A percentile compares a stretch with the other conserved stretches of the same genome.
These are phyloP conservation scores for Strongylocentrotus purpuratus DNA, from an alignment of 35 echinoderm and acorn worm genomes.

Conservation along the genomic window DNA sequence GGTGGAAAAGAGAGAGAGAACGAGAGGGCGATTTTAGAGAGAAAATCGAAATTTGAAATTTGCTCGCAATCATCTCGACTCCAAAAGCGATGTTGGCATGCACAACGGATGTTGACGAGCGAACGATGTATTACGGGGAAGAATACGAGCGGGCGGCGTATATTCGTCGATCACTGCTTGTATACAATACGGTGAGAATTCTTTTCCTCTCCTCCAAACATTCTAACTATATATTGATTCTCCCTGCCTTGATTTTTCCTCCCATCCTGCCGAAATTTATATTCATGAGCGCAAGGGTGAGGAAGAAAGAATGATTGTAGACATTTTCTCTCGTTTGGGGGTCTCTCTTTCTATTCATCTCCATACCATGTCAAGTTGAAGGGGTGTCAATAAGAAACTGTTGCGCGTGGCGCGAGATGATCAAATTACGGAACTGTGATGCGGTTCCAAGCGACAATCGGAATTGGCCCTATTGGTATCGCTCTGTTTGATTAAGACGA, in stretches of 20 bases:
- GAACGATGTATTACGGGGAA: not conserved
- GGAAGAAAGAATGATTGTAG: not conserved
- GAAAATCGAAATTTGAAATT: constrained; percentile 1
- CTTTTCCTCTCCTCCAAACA: not conserved
- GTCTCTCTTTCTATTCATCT: constrained; percentile 3
- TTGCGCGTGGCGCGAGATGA: not conserved
- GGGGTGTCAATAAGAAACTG: constrained; percentile 2
- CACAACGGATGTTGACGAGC: not conserved
- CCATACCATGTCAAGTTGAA: constrained; percentile 1
- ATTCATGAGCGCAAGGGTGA: not conserved
- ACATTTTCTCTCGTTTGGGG: not conserved
- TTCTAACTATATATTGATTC: not conserved
- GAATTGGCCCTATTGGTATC: not conserved
- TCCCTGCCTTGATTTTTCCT: not conserved
- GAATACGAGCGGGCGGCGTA: not conserved
- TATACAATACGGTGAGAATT: not conserved
- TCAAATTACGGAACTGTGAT: constrained; percentile 11
- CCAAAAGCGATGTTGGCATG: not conserved
- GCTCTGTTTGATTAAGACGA: not conserved
- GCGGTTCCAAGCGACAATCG: not conserved
- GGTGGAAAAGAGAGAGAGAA: not conserved
- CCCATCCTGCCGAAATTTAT: not conserved
- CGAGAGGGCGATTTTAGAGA: not conserved
- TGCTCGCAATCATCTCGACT: not conserved
- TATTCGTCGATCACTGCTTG: not conserved